Evolutionary conservation across 2,888 invertebrate genomes (phyloP), one percentile per base, ranked within the genome.

Genomic region (Caenorhabditis sp.): DNA sequence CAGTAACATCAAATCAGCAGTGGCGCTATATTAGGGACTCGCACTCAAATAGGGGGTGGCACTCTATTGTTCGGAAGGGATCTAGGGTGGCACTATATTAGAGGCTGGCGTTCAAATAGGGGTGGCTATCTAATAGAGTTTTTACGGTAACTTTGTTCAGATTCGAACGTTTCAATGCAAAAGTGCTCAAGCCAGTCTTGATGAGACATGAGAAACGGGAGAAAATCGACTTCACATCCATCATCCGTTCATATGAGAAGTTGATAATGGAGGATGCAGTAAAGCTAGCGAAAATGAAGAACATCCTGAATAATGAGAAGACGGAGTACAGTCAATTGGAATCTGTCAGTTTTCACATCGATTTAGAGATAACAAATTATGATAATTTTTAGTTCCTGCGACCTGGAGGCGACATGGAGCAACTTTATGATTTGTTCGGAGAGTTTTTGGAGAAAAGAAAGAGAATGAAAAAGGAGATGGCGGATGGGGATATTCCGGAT

Each of bases 81-180:
- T n/a, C n/a, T n/a, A n/a, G n/a, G n/a, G n/a, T n/a, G n/a, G n/a
- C n/a, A n/a, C n/a, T n/a, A n/a, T n/a, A n/a, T n/a, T n/a, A n/a
- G n/a, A n/a, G n/a, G n/a, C n/a, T n/a, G n/a, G n/a, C n/a, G n/a
- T n/a, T n/a, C n/a, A n/a, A n/a, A n/a, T n/a, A n/a, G n/a, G n/a
- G n/a, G n/a, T 35, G 31, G 5, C 8, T 35, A 35, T 35, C 31
- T 8, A 35, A 35, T 8, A 35, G 4, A 35, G 16, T n/a, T n/a
- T n/a, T n/a, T n/a, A 44, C 10, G 14, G 16, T 22, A 22, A 19
- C n/a, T 49, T 54, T 10, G 79, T 84, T 41, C 79, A 90, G 89
- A 69, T 90, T 86, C 84, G 91, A 87, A 73, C 80, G 89, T 1
- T 88, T 90, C 79, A 91, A 91, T 76, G 88, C 89, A 19, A 89